Base-by-base conservation (phyloP, 2,797 vertebrate species). In the Hippoglossus hippoglossus region DNA sequence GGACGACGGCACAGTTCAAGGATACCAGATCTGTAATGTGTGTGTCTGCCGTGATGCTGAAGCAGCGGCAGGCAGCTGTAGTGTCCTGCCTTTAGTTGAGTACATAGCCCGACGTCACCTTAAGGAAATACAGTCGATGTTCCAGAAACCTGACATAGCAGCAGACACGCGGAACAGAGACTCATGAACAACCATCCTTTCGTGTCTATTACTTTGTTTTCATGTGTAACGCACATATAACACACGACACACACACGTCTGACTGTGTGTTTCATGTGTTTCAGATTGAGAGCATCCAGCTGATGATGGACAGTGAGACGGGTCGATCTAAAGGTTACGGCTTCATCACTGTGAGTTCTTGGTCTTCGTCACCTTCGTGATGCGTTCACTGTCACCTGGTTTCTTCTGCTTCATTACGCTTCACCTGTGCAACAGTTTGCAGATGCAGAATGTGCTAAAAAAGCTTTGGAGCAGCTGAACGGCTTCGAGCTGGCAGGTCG, bases 221-320 rank as follows among this genome's bases (percentile, higher is more conserved):
- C 5, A 28, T 6, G 26, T 28, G 26, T 28, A 6, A 28, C 26
- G 5, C 28, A 31, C 13, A 5, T 41, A 5, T 39, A 13, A 3
- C 11, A 6, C 39, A 24, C 22, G 5, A 12, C 8, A 54, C 26
- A n/a, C 0, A 28, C 2, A 19, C 4, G 1, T 60, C 21, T 67
- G 21, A n/a, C 12, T 78, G 34, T 80, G 49, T 8, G 6, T 5
- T 6, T 6, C n/a, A 2, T 51, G 0, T 75, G 69, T 88, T 21
- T 60, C 84, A 99, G 97, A 98, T 99, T 83, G 97, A 99, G 89
- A 98, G 96, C 82, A 99, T 99, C 87, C 97, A 99, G 75, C 94
- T 99, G 79, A 99, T 99, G 97, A 98, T 98, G 97, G 98, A 99
- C 82, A 98, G 95, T 82, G 97, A 99, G 92, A 98, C 97, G 0